Evolutionary conservation across 2,797 vertebrate species (phyloP), one percentile per base, ranked within the genome.

Genomic region (Ceyx erithaca): DNA sequence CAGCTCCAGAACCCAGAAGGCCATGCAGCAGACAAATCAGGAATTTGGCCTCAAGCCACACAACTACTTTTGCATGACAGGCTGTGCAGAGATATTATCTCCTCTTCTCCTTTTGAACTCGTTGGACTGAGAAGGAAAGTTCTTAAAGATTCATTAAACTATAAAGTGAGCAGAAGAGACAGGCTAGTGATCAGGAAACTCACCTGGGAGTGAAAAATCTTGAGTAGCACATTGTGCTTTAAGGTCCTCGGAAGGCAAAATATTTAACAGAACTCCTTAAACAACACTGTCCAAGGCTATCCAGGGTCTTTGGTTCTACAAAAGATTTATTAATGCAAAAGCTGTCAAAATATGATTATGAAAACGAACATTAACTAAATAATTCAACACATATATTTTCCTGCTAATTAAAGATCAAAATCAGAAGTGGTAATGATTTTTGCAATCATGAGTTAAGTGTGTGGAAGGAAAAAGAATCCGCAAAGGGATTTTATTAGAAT

Each of bases 391-490:
- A 30, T 94, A 89, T 55, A 90, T 90, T 92, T 96, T 83, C 72
- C 62, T 58, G 66, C 69, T 96, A 94, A 97, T 96, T 94, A 93
- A 95, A 93, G 85, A 93, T 94, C 54, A 90, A 95, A 95, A 96
- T 96, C 93, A 96, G 61, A 94, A 94, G 86, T 73, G 61, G 81
- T 93, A 96, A 93, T 78, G 80, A 91, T 88, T 95, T 94, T 89
- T 93, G 88, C 91, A 94, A 94, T 95, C 93, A 91, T 48, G 52
- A 91, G 79, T 85, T 90, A 93, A 95, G 87, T 45, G 48, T 67
- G 55, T 84, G 77, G 78, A 95, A 93, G 77, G 70, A 81, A 88
- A 95, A 88, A 70, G 75, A 80, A 71, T 6, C 87, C 43, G 45
- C 82, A 67, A 72, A 72, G 75, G 85, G 45, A 87, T 95, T 90